A percentile compares a stretch with the other conserved stretches of the same genome.
Conservation (phyloP, 2,888 invertebrate genomes). For the Crioceris asparagi region DNA sequence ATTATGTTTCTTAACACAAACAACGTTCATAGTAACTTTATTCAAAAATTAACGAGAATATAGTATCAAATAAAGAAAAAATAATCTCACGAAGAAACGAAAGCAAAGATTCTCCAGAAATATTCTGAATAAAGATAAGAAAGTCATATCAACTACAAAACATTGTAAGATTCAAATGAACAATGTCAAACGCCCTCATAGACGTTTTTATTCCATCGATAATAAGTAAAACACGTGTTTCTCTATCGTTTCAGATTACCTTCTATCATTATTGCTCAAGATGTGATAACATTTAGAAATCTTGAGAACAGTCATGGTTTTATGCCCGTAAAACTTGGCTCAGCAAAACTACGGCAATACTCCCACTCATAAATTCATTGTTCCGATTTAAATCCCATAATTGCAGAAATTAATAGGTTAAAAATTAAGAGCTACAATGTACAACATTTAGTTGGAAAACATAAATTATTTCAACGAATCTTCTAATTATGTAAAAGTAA, state of each 20-base stretch:
- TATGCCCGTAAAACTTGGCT: not conserved
- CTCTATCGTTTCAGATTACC: not conserved
- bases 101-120: not conserved
- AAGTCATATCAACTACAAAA: not conserved
- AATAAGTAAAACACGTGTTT: not conserved
- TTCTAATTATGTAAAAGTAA: not conserved
- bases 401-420: not conserved
- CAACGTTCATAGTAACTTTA: not conserved
- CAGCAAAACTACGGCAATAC: not conserved
- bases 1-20: slow-evolving; percentile 3
- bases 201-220: too few species aligned
- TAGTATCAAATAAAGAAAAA: slow-evolving; percentile 1
- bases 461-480: not conserved
- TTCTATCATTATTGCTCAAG: not conserved
- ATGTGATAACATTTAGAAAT: not conserved
- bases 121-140: slow-evolving; percentile 1
- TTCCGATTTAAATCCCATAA: not conserved
- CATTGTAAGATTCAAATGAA: not conserved
- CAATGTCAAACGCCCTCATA: not conserved
- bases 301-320: not conserved
- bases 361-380: not conserved
- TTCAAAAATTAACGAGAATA: not conserved
- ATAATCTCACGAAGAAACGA: not conserved
- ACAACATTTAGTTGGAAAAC: not conserved
- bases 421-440: not conserved